Evolutionary conservation across 1,140 invertebrate genomes (phyloP).

Genomic region (Halesus radiatus): DNA sequence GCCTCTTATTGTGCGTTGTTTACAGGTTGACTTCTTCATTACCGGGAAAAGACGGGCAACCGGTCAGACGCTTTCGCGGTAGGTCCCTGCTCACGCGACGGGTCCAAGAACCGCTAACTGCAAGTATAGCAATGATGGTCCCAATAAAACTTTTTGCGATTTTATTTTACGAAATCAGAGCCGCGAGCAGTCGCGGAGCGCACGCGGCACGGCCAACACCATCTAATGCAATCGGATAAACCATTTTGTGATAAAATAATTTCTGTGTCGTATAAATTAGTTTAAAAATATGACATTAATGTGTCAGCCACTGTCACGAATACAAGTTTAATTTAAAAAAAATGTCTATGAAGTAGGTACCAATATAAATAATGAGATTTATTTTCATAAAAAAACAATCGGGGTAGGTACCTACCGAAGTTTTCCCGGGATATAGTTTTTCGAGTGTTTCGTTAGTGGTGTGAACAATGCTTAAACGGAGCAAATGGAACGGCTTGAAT

Average conservation of each 20-base stretch:
- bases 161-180: slow-evolving; percentile 35
- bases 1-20: too few species aligned
- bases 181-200: slow-evolving; percentile 20
- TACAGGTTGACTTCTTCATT: too few species aligned
- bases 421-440: not conserved
- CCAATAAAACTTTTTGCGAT: slow-evolving; percentile 36
- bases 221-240: not conserved
- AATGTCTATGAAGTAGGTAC: too few species aligned
- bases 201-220: not conserved
- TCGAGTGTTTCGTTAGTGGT: not conserved
- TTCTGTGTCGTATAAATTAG: not conserved
- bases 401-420: not conserved
- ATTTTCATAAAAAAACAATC: not conserved
- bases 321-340: too few species aligned
- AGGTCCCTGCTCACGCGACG: not conserved
- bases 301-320: too few species aligned
- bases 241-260: slow-evolving; percentile 9
- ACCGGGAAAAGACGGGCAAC: not conserved
- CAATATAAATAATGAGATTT: not conserved
- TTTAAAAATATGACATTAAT: too few species aligned
- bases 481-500: not conserved
- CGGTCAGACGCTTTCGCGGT: not conserved
- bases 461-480: slow-evolving; percentile 35
- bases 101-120: slow-evolving; percentile 25
- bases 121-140: slow-evolving; percentile 19